These are phyloP conservation scores for Eptesicus fuscus DNA, from an alignment of 2,113 vertebrate species.

Conservation along the genomic window DNA sequence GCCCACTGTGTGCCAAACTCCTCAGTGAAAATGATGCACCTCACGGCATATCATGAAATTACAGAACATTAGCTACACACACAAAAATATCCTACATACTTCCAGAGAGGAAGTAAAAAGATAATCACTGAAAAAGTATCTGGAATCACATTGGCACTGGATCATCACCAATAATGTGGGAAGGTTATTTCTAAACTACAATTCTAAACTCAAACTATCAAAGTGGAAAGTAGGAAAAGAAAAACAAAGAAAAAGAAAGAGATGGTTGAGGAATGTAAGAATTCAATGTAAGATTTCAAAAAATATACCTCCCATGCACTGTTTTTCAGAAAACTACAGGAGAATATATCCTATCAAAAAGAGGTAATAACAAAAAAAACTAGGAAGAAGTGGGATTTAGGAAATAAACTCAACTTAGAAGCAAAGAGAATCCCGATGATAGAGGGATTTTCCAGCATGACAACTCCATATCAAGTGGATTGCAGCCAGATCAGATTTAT, in stretches of 20 bases:
- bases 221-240: neutral
- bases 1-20: neutral
- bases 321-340: neutral
- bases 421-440: neutral
- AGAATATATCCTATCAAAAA: neutral
- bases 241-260: neutral
- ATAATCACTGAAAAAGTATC: neutral
- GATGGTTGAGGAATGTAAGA: neutral
- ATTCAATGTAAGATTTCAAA: neutral
- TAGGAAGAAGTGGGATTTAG: neutral
- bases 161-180: neutral
- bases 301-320: neutral
- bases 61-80: neutral
- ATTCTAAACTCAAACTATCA: neutral
- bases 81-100: neutral
- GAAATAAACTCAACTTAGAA: neutral
- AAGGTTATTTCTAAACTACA: conserved; percentile 1
- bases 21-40: neutral
- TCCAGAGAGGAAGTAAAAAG: neutral
- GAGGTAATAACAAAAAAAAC: neutral
- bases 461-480: neutral
- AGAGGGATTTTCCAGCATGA: neutral
- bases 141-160: neutral
- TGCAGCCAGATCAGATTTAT: neutral
- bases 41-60: neutral